A percentile compares a stretch with the other conserved stretches of the same genome.
Evolutionary conservation across 2,888 invertebrate genomes (phyloP).

Genomic region (Phaedon cochleariae): DNA sequence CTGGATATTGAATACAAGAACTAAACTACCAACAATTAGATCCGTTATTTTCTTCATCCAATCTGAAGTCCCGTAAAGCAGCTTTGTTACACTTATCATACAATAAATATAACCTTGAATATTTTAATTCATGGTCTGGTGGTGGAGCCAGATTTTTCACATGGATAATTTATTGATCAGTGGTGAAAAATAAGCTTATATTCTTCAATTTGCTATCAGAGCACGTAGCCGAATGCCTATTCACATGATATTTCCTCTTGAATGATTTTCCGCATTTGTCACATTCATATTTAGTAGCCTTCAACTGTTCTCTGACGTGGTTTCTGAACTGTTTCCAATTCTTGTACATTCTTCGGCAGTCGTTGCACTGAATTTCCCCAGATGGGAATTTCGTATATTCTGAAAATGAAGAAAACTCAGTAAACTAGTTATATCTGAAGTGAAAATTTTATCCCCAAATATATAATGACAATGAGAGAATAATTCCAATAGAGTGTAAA

Average conservation of each 20-base stretch:
- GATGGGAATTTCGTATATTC: neutral
- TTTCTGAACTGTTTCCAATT: constrained; percentile 30
- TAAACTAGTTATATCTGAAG: neutral
- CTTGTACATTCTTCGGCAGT: constrained; percentile 26
- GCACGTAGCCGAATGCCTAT: constrained; percentile 65
- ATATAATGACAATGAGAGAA: no score
- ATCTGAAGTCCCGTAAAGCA: no score
- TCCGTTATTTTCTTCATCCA: no score
- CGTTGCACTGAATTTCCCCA: constrained; percentile 14
- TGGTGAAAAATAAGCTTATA: neutral
- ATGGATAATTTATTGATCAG: neutral
- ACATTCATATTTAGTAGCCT: constrained; percentile 24
- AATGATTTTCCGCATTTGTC: constrained; percentile 59
- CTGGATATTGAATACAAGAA: no score
- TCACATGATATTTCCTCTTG: constrained; percentile 76
- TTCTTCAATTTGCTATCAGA: neutral
- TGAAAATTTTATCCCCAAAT: neutral
- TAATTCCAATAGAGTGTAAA: no score
- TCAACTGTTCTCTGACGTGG: constrained; percentile 30
- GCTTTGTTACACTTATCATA: no score
- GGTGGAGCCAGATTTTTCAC: no score
- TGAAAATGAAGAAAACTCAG: neutral
- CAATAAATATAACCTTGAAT: no score
- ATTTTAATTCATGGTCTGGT: no score
- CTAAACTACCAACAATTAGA: no score